Conservation (phyloP, 2,113 vertebrate genomes). For the Puntigrus tetrazona region DNA sequence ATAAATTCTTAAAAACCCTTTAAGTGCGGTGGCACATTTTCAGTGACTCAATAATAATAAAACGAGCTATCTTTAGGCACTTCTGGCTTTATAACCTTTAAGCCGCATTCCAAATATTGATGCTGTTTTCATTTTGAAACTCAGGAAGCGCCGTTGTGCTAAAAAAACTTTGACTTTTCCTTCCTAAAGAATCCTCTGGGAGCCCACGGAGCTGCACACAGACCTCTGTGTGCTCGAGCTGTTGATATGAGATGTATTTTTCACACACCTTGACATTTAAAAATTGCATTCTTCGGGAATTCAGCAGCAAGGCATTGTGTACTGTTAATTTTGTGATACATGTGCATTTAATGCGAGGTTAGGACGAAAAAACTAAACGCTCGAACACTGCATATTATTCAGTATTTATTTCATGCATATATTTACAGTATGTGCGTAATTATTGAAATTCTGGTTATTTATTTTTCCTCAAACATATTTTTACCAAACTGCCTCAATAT, state of each 20-base stretch:
- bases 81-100: slow-evolving; percentile 12
- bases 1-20: neutral
- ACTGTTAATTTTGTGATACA: neutral
- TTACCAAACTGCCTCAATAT: too few species aligned
- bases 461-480: too few species aligned
- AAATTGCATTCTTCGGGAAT: neutral
- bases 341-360: neutral
- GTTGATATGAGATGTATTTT: slow-evolving; percentile 1
- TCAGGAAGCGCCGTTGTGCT: neutral
- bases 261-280: slow-evolving; percentile 16
- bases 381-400: too few species aligned
- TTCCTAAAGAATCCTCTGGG: neutral
- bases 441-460: too few species aligned
- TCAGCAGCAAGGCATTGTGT: neutral
- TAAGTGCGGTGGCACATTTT: neutral
- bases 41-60: neutral
- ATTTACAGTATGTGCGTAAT: too few species aligned
- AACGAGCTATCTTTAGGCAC: neutral
- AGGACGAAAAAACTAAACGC: neutral
- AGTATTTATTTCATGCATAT: too few species aligned
- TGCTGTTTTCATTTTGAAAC: neutral
- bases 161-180: neutral
- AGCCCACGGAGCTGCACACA: neutral
- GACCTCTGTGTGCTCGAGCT: neutral
- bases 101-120: neutral